Conservation (phyloP, 1,140 invertebrate genomes). For the Drosophila bifasciata region DNA sequence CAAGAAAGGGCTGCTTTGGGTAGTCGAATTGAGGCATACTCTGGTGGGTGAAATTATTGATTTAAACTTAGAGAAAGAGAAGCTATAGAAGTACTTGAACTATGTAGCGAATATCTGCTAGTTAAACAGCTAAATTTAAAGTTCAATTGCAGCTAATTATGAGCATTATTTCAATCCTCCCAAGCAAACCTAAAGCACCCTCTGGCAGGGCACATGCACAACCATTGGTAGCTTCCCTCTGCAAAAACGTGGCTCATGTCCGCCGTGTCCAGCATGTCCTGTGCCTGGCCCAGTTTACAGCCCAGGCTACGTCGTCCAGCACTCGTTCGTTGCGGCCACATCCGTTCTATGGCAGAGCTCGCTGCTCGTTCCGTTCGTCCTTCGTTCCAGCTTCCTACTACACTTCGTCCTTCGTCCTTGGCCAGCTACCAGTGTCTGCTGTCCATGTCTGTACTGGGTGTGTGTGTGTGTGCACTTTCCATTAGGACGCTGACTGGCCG, state of each 20-base stretch:
- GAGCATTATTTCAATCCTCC: neutral
- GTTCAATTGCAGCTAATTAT: neutral
- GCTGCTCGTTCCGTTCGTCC: slow-evolving; percentile 11
- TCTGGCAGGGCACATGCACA: slow-evolving; percentile 1
- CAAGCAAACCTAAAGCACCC: neutral
- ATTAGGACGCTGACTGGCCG: slow-evolving; percentile 55
- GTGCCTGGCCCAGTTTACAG: slow-evolving; percentile 70
- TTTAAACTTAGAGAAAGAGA: too few species aligned
- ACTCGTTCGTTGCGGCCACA: slow-evolving; percentile 57
- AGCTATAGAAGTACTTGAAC: too few species aligned
- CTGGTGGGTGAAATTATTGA: neutral
- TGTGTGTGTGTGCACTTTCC: slow-evolving; percentile 55
- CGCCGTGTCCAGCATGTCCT: slow-evolving; percentile 39
- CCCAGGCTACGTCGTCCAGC: slow-evolving; percentile 43
- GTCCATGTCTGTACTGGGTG: neutral
- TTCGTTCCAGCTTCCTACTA: slow-evolving; percentile 11
- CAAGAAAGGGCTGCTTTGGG: neutral
- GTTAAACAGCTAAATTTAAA: neutral
- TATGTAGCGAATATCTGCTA: too few species aligned
- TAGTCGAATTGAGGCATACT: neutral
- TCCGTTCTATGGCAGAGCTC: slow-evolving; percentile 39
- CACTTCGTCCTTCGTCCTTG: neutral
- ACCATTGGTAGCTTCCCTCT: slow-evolving; percentile 6
- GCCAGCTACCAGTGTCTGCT: neutral
- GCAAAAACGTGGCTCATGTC: slow-evolving; percentile 21